phyloP scores from a whole-genome alignment of 2,888 invertebrate species.

The Heliothis peltigera region DNA sequence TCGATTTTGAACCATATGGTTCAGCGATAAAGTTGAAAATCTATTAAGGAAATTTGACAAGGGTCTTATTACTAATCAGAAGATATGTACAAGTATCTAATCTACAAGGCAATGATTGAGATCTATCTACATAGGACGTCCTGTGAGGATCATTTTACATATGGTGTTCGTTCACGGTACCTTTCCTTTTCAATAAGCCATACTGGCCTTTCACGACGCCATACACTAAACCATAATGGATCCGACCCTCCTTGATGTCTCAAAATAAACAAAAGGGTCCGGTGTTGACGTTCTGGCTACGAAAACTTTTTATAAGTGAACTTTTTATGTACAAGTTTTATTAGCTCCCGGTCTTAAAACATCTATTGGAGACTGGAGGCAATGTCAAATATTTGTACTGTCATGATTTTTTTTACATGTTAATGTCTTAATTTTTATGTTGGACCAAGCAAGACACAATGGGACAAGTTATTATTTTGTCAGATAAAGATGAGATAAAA shows the following conservation, averaged over 20 bases:
- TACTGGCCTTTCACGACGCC: slow-evolving; percentile 66
- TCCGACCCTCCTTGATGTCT: slow-evolving; percentile 75
- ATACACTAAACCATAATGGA: slow-evolving; percentile 74
- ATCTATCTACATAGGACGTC: slow-evolving; percentile 19
- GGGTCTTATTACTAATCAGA: slow-evolving; percentile 7
- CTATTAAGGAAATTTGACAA: too few species aligned
- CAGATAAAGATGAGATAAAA: background rate
- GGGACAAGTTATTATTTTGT: background rate
- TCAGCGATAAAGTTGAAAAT: too few species aligned
- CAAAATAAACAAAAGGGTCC: slow-evolving; percentile 78
- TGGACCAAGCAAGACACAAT: slow-evolving; percentile 1
- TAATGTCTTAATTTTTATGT: slow-evolving; percentile 32
- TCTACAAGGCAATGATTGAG: background rate
- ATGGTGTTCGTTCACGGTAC: slow-evolving; percentile 33
- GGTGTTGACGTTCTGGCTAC: slow-evolving; percentile 63
- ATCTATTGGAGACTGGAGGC: slow-evolving; percentile 41
- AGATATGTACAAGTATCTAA: background rate
- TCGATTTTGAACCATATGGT: too few species aligned
- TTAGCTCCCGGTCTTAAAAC: slow-evolving; percentile 59
- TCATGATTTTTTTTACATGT: slow-evolving; percentile 23
- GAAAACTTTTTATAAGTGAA: slow-evolving; percentile 65
- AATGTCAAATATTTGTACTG: slow-evolving; percentile 53
- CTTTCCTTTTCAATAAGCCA: slow-evolving; percentile 68
- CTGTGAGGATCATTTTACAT: slow-evolving; percentile 46
- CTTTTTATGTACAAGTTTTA: slow-evolving; percentile 60